Percentiles rank a stretch among this genome's conserved stretches.
Conservation (phyloP, 2,888 invertebrate genomes). For the Adelognathus sp. region DNA sequence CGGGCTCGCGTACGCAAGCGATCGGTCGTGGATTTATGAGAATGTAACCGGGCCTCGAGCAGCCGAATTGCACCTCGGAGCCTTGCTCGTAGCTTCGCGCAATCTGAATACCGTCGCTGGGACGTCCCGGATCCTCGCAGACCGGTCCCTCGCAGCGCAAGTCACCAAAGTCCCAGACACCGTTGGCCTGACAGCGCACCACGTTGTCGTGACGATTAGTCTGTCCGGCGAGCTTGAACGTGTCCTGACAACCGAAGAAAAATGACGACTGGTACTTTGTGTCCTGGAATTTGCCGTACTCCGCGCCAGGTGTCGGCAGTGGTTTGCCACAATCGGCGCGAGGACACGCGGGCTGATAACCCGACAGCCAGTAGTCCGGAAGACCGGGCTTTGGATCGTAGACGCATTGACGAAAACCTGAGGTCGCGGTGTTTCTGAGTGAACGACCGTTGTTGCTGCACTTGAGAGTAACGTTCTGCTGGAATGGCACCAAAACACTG, state of each 20-base stretch:
- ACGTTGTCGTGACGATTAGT: slow-evolving; percentile 95
- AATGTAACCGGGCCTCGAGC: slow-evolving; percentile 95
- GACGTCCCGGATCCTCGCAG: slow-evolving; percentile 97
- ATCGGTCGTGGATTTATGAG: slow-evolving; percentile 95
- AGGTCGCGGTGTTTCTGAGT: slow-evolving; percentile 90
- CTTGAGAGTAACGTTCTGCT: slow-evolving; percentile 93
- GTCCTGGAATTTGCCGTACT: slow-evolving; percentile 93
- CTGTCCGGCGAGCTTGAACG: slow-evolving; percentile 96
- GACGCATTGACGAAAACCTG: slow-evolving; percentile 96
- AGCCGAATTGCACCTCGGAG: slow-evolving; percentile 95
- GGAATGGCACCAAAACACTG: slow-evolving; percentile 93
- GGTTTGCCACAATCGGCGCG: slow-evolving; percentile 96
- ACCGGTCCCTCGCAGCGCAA: slow-evolving; percentile 98
- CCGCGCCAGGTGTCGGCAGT: slow-evolving; percentile 95
- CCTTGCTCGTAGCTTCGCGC: slow-evolving; percentile 93
- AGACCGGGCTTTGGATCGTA: slow-evolving; percentile 96
- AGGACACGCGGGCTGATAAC: slow-evolving; percentile 92
- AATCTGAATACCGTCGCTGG: slow-evolving; percentile 94
- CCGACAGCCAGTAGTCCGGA: slow-evolving; percentile 95
- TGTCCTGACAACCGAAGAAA: slow-evolving; percentile 97
- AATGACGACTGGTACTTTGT: slow-evolving; percentile 96
- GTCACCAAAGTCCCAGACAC: slow-evolving; percentile 98
- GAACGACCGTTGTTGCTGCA: slow-evolving; percentile 91
- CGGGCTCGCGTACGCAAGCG: slow-evolving; percentile 94
- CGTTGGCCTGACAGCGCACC: slow-evolving; percentile 94